These are phyloP conservation scores for Pangasius mekongensis DNA, from an alignment of 2,797 vertebrate species.

Conservation along the genomic window DNA sequence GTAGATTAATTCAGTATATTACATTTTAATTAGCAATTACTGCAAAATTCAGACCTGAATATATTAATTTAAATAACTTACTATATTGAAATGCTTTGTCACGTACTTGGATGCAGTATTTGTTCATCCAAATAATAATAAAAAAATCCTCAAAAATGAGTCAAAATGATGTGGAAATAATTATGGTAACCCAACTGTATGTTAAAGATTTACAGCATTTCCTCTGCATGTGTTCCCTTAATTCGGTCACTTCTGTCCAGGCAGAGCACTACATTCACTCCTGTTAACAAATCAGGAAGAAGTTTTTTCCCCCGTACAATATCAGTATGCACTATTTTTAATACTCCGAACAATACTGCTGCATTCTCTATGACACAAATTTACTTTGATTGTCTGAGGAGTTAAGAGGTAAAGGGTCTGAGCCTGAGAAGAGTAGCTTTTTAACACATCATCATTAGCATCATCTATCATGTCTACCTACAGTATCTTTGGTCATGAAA, in stretches of 20 bases:
- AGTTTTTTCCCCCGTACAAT: not conserved
- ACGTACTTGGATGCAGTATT: slow-evolving; percentile 35
- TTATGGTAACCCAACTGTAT: not conserved
- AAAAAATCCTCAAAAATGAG: not conserved
- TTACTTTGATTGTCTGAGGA: not conserved
- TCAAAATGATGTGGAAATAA: not conserved
- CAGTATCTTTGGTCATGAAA: slow-evolving; percentile 87
- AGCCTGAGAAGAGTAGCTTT: slow-evolving; percentile 1
- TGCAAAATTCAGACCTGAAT: slow-evolving; percentile 37
- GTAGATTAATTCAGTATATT: slow-evolving; percentile 63
- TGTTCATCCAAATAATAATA: not conserved
- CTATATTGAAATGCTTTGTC: slow-evolving; percentile 13
- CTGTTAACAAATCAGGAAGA: slow-evolving; percentile 1
- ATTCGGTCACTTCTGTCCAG: not conserved
- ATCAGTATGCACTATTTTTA: not conserved
- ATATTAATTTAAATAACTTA: slow-evolving; percentile 43
- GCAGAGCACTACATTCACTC: not conserved
- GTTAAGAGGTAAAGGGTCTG: slow-evolving; percentile 16
- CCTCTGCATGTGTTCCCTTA: not conserved
- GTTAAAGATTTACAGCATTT: slow-evolving; percentile 1
- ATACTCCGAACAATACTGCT: not conserved
- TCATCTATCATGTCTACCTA: slow-evolving; percentile 74
- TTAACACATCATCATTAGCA: not conserved
- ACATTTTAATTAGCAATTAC: slow-evolving; percentile 63
- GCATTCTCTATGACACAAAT: not conserved